Base-by-base conservation (phyloP, 2,797 vertebrate genomes). In the Mormyrops attenuatus region DNA sequence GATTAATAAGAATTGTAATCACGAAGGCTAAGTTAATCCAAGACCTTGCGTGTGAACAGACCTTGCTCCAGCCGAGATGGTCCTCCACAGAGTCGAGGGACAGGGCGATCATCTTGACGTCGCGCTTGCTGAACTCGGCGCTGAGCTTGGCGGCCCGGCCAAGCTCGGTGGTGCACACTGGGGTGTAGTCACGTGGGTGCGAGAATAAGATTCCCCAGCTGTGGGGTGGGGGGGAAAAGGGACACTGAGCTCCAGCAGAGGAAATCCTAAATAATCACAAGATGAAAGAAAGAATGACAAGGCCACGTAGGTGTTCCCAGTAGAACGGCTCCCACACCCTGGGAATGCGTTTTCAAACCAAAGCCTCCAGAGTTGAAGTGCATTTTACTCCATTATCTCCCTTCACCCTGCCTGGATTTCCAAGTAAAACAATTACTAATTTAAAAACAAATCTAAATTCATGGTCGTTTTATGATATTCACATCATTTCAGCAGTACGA, bases 141-240 rank as follows among this genome's bases (percentile, higher is more conserved):
- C 95, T 96, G 94, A 99, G 88, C 91, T 92, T 96, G 0, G 96
- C 97, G 0, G 98, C 98, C 57, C 97, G 94, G 89, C 97, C 97
- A 0, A 99, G 96, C 94, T 99, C 98, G 0, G 98, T 99, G 92
- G 99, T 99, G 92, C 98, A 99, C 26, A 99, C 98, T 0, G 99
- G 99, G 0, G 99, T 99, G 91, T 98, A 99, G 94, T 99, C 99
- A 73, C 94, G 95, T 0, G 98, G 99, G 93, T 99, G 99, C 49
- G 99, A 99, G 93, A 99, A 99, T 91, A 99, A 95, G 92, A 99
- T 95, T 6, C 98, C 98, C 99, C 99, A 99, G 90, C 98, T 99
- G 92, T 49, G 93, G 92, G 73, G 60, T 15, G 63, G 57, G 57
- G 57, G 20, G 55, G 0, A 11, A 69, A 30, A 41, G 34, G 15